Evolutionary conservation across 2,888 invertebrate genomes (phyloP).

Genomic region (Volucella zonaria): DNA sequence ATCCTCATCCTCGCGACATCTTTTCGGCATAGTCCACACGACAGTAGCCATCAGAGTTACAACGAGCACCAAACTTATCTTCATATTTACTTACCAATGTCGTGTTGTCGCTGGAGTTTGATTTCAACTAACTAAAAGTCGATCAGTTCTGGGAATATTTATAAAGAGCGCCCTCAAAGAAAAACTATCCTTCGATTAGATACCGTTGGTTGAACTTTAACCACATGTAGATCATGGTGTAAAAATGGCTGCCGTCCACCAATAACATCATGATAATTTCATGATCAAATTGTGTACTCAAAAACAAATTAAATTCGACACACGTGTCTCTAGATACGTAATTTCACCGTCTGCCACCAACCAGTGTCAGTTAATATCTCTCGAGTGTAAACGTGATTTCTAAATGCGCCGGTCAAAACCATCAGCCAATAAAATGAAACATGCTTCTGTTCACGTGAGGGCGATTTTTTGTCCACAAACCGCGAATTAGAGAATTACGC

Average conservation of each 20-base stretch:
- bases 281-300: not conserved
- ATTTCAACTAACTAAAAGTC: conserved; percentile 24
- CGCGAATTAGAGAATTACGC: not conserved
- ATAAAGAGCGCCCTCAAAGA: not conserved
- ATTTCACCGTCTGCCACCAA: not conserved
- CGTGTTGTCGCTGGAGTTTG: no score
- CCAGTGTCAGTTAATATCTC: not conserved
- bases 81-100: conserved; percentile 13
- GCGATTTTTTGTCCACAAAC: not conserved
- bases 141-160: not conserved
- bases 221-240: not conserved
- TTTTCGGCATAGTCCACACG: conserved; percentile 75
- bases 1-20: conserved; percentile 76
- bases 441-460: conserved; percentile 33
- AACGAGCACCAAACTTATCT: conserved; percentile 1
- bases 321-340: no score
- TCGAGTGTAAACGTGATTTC: conserved; percentile 44
- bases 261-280: not conserved
- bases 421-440: not conserved
- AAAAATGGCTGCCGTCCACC: not conserved
- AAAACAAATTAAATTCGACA: not conserved
- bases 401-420: conserved; percentile 7
- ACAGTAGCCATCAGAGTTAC: conserved; percentile 1
- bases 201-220: conserved; percentile 12
- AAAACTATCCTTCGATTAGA: conserved; percentile 1